These are phyloP conservation scores for Agelas oroides DNA, from an alignment of 37 sponge, comb jelly and placozoan genomes.

Conservation along the genomic window DNA sequence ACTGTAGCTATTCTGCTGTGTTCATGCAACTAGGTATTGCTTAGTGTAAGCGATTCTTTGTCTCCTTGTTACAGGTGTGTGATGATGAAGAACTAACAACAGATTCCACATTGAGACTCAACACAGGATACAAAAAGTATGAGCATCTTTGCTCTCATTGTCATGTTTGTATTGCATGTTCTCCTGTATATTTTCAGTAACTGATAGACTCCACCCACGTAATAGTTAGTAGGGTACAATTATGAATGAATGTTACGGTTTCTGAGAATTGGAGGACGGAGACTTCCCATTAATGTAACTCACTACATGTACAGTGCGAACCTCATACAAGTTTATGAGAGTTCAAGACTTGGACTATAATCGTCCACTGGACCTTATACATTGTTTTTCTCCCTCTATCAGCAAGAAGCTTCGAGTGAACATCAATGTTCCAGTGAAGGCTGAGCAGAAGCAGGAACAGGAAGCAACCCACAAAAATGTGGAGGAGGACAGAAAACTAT, in stretches of 20 bases:
- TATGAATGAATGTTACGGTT: too few species aligned
- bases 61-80: constrained; percentile 48
- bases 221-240: too few species aligned
- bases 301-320: too few species aligned
- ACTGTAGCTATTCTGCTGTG: too few species aligned
- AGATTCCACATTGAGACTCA: constrained; percentile 57
- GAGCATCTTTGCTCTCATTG: neutral
- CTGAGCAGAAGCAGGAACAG: constrained; percentile 91
- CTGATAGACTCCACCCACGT: too few species aligned
- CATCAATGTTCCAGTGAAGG: constrained; percentile 94
- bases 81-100: constrained; percentile 62
- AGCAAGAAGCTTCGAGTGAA: constrained; percentile 98
- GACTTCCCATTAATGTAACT: too few species aligned
- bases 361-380: too few species aligned
- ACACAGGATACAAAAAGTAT: constrained; percentile 82
- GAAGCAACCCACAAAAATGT: constrained; percentile 95
- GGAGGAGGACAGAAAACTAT: constrained; percentile 96
- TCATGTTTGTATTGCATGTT: neutral
- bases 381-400: neutral
- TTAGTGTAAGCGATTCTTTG: neutral
- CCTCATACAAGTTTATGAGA: too few species aligned
- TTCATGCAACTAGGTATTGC: too few species aligned
- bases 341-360: too few species aligned
- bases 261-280: too few species aligned
- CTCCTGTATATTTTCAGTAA: too few species aligned